Conservation (phyloP, 2,888 invertebrate species). For the Lacanobia oleracea region DNA sequence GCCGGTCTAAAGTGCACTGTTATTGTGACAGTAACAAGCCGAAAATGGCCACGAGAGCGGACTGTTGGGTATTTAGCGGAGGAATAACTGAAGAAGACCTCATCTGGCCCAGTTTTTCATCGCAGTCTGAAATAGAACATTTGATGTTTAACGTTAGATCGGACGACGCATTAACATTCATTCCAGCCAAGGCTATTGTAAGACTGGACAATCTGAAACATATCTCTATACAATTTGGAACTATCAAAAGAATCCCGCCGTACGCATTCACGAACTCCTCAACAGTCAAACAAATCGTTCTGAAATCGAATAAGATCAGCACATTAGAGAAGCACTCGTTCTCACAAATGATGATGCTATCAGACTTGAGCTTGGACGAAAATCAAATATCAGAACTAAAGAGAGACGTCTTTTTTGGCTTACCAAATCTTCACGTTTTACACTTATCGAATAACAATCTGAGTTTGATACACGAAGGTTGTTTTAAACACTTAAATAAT, state of each 20-base stretch:
- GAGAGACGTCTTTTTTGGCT: slow-evolving; percentile 93
- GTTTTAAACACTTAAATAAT: slow-evolving; percentile 94
- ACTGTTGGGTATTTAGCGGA: slow-evolving; percentile 93
- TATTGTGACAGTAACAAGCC: slow-evolving; percentile 87
- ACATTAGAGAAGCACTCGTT: slow-evolving; percentile 93
- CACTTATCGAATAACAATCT: slow-evolving; percentile 96
- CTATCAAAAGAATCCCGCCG: slow-evolving; percentile 92
- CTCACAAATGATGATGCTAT: slow-evolving; percentile 93
- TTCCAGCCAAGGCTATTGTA: slow-evolving; percentile 93
- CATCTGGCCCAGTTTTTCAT: slow-evolving; percentile 93
- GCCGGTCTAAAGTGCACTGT: slow-evolving; percentile 87
- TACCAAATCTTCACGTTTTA: slow-evolving; percentile 93
- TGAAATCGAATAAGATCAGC: slow-evolving; percentile 93
- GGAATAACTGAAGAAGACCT: slow-evolving; percentile 92
- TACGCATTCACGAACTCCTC: slow-evolving; percentile 94
- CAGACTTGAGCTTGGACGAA: slow-evolving; percentile 93
- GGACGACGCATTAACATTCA: slow-evolving; percentile 92
- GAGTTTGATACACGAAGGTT: slow-evolving; percentile 95
- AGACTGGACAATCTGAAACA: slow-evolving; percentile 92
- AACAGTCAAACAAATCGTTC: slow-evolving; percentile 92
- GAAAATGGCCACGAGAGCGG: slow-evolving; percentile 92
- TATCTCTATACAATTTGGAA: slow-evolving; percentile 93
- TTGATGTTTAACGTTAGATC: slow-evolving; percentile 93
- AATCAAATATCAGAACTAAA: slow-evolving; percentile 94
- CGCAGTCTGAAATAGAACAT: slow-evolving; percentile 93